Evolutionary conservation across 2,113 vertebrate genomes (phyloP).

Genomic region (Isichthys henryi): DNA sequence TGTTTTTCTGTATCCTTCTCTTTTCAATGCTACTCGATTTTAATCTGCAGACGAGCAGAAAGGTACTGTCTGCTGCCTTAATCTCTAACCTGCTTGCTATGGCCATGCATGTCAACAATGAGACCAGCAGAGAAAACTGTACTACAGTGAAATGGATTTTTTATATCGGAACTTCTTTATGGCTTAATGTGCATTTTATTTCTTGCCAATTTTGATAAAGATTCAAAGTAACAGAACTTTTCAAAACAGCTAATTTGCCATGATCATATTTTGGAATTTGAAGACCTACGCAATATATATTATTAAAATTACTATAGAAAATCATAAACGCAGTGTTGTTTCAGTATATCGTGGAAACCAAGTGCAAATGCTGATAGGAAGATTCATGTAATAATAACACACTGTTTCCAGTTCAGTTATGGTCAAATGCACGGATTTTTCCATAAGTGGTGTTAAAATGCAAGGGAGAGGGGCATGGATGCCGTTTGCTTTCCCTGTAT

Average conservation of each 20-base stretch:
- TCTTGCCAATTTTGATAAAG: neutral
- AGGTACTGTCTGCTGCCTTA: constrained; percentile 3
- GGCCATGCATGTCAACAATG: neutral
- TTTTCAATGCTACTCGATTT: neutral
- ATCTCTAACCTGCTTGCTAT: neutral
- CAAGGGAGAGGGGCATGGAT: neutral
- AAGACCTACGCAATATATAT: neutral
- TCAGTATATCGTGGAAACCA: neutral
- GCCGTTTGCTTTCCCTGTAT: neutral
- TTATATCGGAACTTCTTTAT: neutral
- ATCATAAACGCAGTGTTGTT: neutral
- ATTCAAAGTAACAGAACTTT: neutral
- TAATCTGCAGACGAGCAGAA: constrained; percentile 11
- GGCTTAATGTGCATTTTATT: neutral
- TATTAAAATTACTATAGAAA: neutral
- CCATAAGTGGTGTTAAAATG: neutral
- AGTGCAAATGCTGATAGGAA: neutral
- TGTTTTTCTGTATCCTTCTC: neutral
- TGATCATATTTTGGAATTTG: neutral
- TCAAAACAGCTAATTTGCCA: neutral
- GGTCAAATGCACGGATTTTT: neutral
- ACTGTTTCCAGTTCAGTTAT: neutral
- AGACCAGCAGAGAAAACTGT: neutral
- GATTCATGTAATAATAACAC: neutral
- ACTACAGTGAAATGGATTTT: neutral